Percentiles rank a stretch among this genome's conserved stretches.
Evolutionary conservation across 1,140 invertebrate genomes (phyloP).

Genomic region (Drosophila azteca): DNA sequence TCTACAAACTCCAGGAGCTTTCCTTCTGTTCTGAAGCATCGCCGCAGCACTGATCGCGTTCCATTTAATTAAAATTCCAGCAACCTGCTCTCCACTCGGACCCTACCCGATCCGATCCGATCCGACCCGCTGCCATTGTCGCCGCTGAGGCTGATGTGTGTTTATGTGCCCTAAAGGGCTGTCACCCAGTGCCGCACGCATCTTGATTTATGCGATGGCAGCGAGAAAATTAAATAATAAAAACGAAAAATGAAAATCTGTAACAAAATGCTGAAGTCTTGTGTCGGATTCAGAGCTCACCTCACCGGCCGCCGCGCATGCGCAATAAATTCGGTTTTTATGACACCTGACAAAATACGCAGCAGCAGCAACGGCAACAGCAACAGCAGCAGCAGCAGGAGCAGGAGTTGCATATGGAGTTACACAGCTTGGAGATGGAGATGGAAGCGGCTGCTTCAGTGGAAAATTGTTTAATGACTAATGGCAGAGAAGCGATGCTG

Average conservation of each 20-base stretch:
- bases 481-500: constrained; percentile 56
- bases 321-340: constrained; percentile 83
- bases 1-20: background rate
- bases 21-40: background rate
- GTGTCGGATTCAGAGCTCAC: constrained; percentile 27
- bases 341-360: constrained; percentile 83
- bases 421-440: constrained; percentile 4
- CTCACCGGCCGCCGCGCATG: constrained; percentile 68
- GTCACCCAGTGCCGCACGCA: constrained; percentile 76
- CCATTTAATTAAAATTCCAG: constrained; percentile 77
- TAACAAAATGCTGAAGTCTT: constrained; percentile 59
- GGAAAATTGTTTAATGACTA: constrained; percentile 81
- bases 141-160: constrained; percentile 41
- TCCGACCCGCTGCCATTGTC: background rate
- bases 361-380: constrained; percentile 39
- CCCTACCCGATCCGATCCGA: too few relatives aligned
- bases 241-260: constrained; percentile 62
- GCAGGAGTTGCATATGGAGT: constrained; percentile 31
- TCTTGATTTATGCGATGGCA: constrained; percentile 71
- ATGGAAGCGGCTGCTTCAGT: constrained; percentile 66
- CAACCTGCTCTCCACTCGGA: constrained; percentile 56
- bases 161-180: constrained; percentile 78
- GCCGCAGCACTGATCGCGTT: constrained; percentile 18
- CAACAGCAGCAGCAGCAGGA: constrained; percentile 19
- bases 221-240: constrained; percentile 77